Base-by-base conservation (phyloP, 2,113 vertebrate genomes). In the Ciconia maguari region DNA sequence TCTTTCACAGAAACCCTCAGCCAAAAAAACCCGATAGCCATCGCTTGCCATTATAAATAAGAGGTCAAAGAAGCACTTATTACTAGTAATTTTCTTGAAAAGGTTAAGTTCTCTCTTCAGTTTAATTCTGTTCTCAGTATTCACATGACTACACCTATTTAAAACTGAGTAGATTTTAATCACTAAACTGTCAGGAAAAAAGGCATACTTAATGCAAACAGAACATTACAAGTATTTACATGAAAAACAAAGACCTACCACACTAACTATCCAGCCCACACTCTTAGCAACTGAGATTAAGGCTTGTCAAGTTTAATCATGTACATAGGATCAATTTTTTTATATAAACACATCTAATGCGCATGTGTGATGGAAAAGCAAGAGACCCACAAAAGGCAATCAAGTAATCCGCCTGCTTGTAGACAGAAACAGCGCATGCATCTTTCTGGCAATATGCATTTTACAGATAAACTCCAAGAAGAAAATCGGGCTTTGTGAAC, bases 181-280 rank as follows among this genome's bases (percentile, higher is more conserved):
- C 65, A 72, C n/a, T 69, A 68, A 77, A 64, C 36, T 70, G 62
- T 71, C 36, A 89, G 55, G 84, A 84, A 77, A 92, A 83, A 57
- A 7, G 2, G 49, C 51, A 74, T 71, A 38, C 16, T 88, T 69
- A 78, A 68, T 21, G 32, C 69, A 78, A 87, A 86, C 57, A 90
- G 60, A 81, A 71, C 42, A 68, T 68, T 70, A 51, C 77, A 96
- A 94, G 83, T 79, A 94, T 76, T 92, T 85, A 87, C 83, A 84
- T 8, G 80, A 95, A 96, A 95, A 94, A 92, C 42, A 89, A 87
- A 95, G 84, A 95, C 77, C 81, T 96, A 94, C 54, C 69, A 87
- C 86, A 57, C 30, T 55, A 81, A 48, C 77, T 72, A 64, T 27
- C 77, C 54, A 77, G 70, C 74, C 86, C 87, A 82, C 52, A 60